Conservation (phyloP, 2,113 vertebrate genomes). For the Lasiurus borealis region DNA sequence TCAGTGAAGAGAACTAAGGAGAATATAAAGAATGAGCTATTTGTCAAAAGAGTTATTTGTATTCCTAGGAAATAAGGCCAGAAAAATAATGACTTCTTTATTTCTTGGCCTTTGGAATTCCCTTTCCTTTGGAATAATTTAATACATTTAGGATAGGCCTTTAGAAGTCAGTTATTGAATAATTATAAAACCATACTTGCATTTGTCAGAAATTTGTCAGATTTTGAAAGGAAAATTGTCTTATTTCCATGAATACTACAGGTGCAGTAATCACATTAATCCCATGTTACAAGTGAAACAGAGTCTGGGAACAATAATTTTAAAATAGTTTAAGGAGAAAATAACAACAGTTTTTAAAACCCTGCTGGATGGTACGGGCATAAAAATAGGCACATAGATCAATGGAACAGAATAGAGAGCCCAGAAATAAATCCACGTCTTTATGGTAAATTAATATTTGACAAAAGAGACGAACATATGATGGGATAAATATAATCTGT, state of each 20-base stretch:
- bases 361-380: background rate
- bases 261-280: background rate
- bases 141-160: background rate
- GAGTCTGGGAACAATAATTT: conserved; percentile 64
- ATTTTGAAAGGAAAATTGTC: conserved; percentile 2
- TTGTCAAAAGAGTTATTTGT: background rate
- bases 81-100: background rate
- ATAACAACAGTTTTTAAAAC: background rate
- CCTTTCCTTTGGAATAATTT: background rate
- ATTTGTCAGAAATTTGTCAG: background rate
- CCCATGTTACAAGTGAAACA: conserved; percentile 52
- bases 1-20: background rate
- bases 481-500: background rate
- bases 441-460: background rate
- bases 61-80: background rate
- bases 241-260: background rate
- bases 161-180: conserved; percentile 4
- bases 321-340: conserved; percentile 53
- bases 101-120: background rate
- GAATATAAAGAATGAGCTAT: background rate
- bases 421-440: background rate
- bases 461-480: background rate
- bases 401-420: background rate
- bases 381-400: background rate
- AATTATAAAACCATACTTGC: conserved; percentile 1